Evolutionary conservation across 2,888 invertebrate species (phyloP).

Genomic region (Prostheceraeus crozeri): DNA sequence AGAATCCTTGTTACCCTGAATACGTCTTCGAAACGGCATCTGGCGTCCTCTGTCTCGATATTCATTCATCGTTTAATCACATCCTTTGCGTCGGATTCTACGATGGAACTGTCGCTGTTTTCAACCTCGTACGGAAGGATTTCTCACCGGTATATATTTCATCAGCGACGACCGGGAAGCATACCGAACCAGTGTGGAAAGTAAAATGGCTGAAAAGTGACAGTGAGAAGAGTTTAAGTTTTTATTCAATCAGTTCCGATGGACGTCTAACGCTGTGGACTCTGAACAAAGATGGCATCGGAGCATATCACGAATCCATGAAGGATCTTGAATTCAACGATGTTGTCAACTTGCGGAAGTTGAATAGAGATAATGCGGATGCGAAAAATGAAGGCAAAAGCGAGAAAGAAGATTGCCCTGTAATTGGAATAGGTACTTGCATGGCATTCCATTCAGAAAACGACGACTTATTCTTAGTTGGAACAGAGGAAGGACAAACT

Average conservation of each 20-base stretch:
- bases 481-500: constrained; percentile 82
- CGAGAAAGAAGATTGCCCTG: too few species aligned
- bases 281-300: constrained; percentile 57
- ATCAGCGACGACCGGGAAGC: constrained; percentile 65
- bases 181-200: constrained; percentile 81
- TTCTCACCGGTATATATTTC: constrained; percentile 54
- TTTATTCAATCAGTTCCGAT: constrained; percentile 81
- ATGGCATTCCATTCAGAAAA: constrained; percentile 78
- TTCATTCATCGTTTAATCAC: constrained; percentile 68
- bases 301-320: too few species aligned
- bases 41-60: constrained; percentile 79
- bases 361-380: too few species aligned
- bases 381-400: too few species aligned
- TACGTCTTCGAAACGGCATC: constrained; percentile 73
- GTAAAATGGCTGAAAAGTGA: constrained; percentile 82
- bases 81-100: constrained; percentile 70
- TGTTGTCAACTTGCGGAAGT: too few species aligned
- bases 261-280: constrained; percentile 72
- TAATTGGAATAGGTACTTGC: constrained; percentile 78
- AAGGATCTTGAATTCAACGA: too few species aligned
- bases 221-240: constrained; percentile 80
- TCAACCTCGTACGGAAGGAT: constrained; percentile 65
- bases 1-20: constrained; percentile 88
- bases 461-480: constrained; percentile 73
- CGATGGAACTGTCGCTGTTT: constrained; percentile 84